Evolutionary conservation across 2,888 invertebrate genomes (phyloP), one percentile per base, ranked within the genome.

Genomic region (Sarcophaga caerulescens): DNA sequence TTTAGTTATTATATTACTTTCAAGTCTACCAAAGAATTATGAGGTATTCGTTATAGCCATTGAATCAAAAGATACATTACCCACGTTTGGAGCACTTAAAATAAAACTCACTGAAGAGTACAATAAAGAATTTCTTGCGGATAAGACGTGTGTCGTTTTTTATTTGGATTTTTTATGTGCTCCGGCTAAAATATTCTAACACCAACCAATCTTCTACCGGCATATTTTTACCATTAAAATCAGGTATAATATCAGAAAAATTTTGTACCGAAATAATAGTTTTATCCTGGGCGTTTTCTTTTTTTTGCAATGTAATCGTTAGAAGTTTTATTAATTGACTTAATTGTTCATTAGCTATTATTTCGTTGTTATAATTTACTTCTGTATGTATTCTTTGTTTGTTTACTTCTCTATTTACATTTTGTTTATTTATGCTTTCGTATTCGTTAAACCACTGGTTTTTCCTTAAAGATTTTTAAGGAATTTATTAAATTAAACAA

Each of bases 21-120:
- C 70, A 35, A 82, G 80, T 71, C 59, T 77, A 52, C 74, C 81
- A 44, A 80, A 84, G 59, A 52, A 70, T 14, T 87, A 73, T 59
- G 79, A 81, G 21, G 81, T 66, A 45, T 87, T 85, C 60, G 81
- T 87, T 4, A 81, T 87, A 12, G 84, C 84, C 69, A 87, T 84
- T 68, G 82, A 82, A 77, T 80, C 84, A 25, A 82, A 81, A 23
- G 77, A 81, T 25, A 14, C 63, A n/a, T 70, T 81, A 44, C 82
- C 77, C 62, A 45, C 44, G 35, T 80, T 68, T 65, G 69, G 59
- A 19, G 66, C 81, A n/a, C 45, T 82, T 5, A 85, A 85, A 68
- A 47, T 73, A 17, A 87, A 79, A 79, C 79, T 87, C 69, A 19
- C 76, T 25, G 74, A 85, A 82, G 80, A 83, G 62, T 14, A 25